A percentile compares a stretch with the other conserved stretches of the same genome.
Conservation (phyloP, 2,113 vertebrate genomes). For the Terrapene triunguis region DNA sequence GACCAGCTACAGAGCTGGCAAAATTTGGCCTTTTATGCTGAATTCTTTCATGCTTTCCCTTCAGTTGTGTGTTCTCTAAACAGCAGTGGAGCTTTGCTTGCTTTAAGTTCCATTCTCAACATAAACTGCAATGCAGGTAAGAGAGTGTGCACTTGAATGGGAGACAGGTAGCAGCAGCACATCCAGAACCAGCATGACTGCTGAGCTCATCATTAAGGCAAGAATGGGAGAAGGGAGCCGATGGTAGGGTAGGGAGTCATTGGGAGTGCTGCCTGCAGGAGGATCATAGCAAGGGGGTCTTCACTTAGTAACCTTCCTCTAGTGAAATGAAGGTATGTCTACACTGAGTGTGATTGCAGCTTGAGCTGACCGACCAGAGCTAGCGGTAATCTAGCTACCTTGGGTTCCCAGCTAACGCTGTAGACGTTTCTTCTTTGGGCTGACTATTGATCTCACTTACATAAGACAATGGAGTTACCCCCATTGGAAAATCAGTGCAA, state of each 20-base stretch:
- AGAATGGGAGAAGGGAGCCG: background rate
- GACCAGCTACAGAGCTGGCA: background rate
- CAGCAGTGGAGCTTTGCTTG: background rate
- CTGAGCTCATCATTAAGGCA: background rate
- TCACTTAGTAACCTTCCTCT: background rate
- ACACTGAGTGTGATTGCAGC: no score
- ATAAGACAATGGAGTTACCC: no score
- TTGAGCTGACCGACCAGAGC: background rate
- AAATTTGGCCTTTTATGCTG: background rate
- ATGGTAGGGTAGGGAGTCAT: background rate
- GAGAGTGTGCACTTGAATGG: background rate
- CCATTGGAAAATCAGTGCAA: no score
- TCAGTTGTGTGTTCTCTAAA: background rate
- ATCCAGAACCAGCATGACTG: background rate
- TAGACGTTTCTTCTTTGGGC: no score
- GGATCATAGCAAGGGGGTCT: background rate
- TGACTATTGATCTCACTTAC: no score
- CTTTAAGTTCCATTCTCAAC: background rate
- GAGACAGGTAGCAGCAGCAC: background rate
- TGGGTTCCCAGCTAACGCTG: background rate
- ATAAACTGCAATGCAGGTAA: background rate
- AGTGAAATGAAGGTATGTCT: background rate
- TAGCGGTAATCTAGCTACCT: background rate
- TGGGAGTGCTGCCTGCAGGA: background rate
- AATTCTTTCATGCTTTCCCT: background rate